Conservation (phyloP, 2,888 invertebrate genomes). For the Endotricha flammealis region DNA sequence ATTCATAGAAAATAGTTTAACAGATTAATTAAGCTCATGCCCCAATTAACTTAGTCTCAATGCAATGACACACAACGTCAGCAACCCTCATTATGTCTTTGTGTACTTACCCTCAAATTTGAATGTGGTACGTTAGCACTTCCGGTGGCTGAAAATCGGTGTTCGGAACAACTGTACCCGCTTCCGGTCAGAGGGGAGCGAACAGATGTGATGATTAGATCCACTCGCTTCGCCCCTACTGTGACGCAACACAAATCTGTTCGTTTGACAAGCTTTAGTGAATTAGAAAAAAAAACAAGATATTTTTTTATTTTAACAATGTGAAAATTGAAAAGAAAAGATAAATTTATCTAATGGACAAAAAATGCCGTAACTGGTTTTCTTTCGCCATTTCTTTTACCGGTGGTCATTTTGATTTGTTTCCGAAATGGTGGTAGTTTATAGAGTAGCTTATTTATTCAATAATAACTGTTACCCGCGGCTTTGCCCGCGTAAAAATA, state of each 20-base stretch:
- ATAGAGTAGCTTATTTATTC: too few species aligned
- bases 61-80: conserved; percentile 21
- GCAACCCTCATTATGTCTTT: conserved; percentile 50
- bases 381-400: too few species aligned
- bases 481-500: too few species aligned
- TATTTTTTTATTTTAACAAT: too few species aligned
- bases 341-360: too few species aligned
- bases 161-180: conserved; percentile 70
- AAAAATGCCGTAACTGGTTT: too few species aligned
- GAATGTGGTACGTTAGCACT: conserved; percentile 72
- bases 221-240: conserved; percentile 48
- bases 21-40: background rate
- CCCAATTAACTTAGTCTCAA: conserved; percentile 5
- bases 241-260: conserved; percentile 51
- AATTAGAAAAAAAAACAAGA: too few species aligned
- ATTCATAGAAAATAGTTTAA: background rate
- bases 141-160: conserved; percentile 77
- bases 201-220: conserved; percentile 75
- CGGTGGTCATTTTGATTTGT: too few species aligned
- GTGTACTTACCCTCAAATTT: conserved; percentile 67
- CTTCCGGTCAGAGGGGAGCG: conserved; percentile 73
- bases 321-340: too few species aligned
- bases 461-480: too few species aligned
- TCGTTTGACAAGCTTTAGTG: too few species aligned
- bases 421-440: too few species aligned